Evolutionary conservation across 2,797 vertebrate genomes (phyloP), one percentile per base, ranked within the genome.

Genomic region (Vireo griseus): DNA sequence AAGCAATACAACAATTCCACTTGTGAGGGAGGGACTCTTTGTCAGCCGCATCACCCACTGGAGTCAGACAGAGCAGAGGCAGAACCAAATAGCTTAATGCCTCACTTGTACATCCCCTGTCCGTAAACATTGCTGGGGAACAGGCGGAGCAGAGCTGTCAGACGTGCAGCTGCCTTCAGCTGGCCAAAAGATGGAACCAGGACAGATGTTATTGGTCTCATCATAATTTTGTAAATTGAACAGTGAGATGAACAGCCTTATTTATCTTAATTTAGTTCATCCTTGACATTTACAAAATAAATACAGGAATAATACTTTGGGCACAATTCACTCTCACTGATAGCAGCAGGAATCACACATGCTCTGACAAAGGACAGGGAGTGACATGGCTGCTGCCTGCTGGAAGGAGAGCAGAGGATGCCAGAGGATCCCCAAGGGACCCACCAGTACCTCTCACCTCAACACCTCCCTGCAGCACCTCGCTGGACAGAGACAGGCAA

Each of bases 211-310:
- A 92, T 18, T 77, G 74, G 69, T 58, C 73, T 90, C 88, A 90
- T 93, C 89, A 88, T 81, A 88, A 93, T 75, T 88, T 77, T 48
- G 67, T 72, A 90, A 87, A 92, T 86, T 69, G 79, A 93, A 78
- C 69, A 81, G 84, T 6, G 7, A 92, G 63, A 81, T 5, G 68
- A 94, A 50, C 61, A 67, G 87, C 65, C 68, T 63, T 79, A 90
- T 91, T 88, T 91, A 75, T 85, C 89, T 96, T 87, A 44, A 82
- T 93, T 93, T 82, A 76, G 44, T 33, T 88, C 33, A 80, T 82
- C 42, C 29, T 25, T 92, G 85, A 92, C 88, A 86, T 90, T 88
- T 90, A 83, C 28, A 91, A 93, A 95, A 93, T 57, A 90, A 95
- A 93, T 44, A 77, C 59, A n/a, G 76, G 75, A 92, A 35, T 57